A percentile compares a stretch with the other conserved stretches of the same genome.
phyloP scores from a whole-genome alignment of 2,888 invertebrate species.

The Drosophila birchii region DNA sequence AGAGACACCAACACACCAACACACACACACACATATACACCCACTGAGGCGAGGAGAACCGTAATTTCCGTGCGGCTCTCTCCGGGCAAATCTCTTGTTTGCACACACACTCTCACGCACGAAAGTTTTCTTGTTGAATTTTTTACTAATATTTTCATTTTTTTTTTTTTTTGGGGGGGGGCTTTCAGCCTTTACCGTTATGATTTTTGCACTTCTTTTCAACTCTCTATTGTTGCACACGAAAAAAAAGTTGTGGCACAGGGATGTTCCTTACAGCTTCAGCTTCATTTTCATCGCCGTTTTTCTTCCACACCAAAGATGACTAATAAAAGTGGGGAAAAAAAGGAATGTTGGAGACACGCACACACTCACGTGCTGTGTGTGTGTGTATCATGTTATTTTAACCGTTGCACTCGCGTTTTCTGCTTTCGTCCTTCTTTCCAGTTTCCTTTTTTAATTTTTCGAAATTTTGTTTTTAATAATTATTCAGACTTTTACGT shows the following conservation, averaged over 20 bases:
- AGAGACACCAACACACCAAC: constrained; percentile 23
- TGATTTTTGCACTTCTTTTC: constrained; percentile 40
- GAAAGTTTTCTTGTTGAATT: constrained; percentile 69
- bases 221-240: constrained; percentile 22
- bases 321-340: constrained; percentile 48
- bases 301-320: constrained; percentile 42
- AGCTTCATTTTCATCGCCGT: constrained; percentile 24
- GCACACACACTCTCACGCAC: constrained; percentile 29
- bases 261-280: constrained; percentile 22
- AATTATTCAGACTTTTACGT: neutral
- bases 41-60: constrained; percentile 52
- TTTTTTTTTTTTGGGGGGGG: no score
- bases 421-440: constrained; percentile 3
- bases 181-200: constrained; percentile 46
- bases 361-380: constrained; percentile 38
- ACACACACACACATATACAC: constrained; percentile 22
- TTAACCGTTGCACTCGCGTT: constrained; percentile 46
- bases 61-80: constrained; percentile 67
- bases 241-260: constrained; percentile 25
- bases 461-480: neutral
- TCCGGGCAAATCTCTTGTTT: constrained; percentile 74
- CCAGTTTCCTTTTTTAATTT: constrained; percentile 6
- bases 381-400: constrained; percentile 47
- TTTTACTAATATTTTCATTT: constrained; percentile 67
- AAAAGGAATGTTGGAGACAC: constrained; percentile 34